These are phyloP conservation scores for Oeneis ivallda DNA, from an alignment of 2,888 invertebrate species.

Conservation along the genomic window DNA sequence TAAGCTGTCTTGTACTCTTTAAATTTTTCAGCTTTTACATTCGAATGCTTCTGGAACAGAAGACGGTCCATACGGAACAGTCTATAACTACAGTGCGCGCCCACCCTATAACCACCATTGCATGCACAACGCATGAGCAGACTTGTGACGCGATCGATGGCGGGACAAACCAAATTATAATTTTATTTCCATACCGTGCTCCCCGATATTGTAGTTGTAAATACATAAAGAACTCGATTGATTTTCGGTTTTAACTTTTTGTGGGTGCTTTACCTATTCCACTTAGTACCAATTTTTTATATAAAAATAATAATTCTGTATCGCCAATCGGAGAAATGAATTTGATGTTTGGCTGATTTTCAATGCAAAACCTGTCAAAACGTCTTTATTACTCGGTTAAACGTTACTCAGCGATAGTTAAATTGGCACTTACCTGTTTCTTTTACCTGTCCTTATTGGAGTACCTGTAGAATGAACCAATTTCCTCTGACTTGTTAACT, in stretches of 20 bases:
- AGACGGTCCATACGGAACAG: not conserved
- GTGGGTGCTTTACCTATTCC: not conserved
- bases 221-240: not conserved
- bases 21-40: not conserved
- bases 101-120: slow-evolving; percentile 4
- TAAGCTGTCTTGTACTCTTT: not conserved
- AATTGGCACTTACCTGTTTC: no score
- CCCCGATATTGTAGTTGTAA: not conserved
- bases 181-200: slow-evolving; percentile 1
- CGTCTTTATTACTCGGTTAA: no score
- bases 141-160: slow-evolving; percentile 25
- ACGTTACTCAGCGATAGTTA: no score
- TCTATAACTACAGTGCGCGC: not conserved
- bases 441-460: no score
- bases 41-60: not conserved
- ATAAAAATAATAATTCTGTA: no score
- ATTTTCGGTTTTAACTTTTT: not conserved
- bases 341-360: no score
- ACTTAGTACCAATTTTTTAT: no score
- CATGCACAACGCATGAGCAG: slow-evolving; percentile 29
- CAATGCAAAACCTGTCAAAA: no score
- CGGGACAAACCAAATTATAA: slow-evolving; percentile 29
- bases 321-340: no score
- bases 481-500: no score
- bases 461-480: no score